Evolutionary conservation across 2,113 vertebrate species (phyloP).

Genomic region (Psittacus erithacus): DNA sequence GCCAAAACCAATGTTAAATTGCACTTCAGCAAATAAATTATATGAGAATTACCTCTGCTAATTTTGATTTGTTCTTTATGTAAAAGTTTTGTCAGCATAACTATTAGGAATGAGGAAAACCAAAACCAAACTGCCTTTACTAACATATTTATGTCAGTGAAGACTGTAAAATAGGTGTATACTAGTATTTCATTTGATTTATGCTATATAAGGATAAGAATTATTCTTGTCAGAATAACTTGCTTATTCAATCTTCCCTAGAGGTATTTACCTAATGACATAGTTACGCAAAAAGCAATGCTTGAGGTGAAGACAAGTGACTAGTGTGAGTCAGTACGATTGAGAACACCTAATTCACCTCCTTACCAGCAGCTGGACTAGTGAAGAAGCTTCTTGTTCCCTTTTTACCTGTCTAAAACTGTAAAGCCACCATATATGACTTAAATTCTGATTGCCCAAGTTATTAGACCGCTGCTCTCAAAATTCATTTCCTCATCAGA

Average conservation of each 20-base stretch:
- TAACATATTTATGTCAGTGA: not conserved
- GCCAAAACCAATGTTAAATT: not conserved
- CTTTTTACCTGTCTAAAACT: not conserved
- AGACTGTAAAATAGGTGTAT: not conserved
- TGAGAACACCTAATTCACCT: not conserved
- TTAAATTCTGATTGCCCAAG: not conserved
- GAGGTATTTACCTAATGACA: not conserved
- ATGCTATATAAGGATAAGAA: not conserved
- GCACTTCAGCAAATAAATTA: not conserved
- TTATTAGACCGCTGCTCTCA: not conserved
- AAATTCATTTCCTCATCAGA: not conserved
- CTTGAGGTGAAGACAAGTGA: not conserved
- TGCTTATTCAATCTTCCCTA: not conserved
- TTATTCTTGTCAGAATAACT: not conserved
- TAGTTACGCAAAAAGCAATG: not conserved
- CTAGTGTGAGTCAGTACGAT: not conserved
- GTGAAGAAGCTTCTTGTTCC: not conserved
- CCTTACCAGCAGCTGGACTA: not conserved
- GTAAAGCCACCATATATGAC: not conserved
- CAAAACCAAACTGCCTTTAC: not conserved
- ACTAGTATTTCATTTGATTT: not conserved
- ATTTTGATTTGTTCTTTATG: not conserved
- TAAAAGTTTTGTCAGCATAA: not conserved
- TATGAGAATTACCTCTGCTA: not conserved
- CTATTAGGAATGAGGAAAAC: not conserved